These are phyloP conservation scores for Catostylus mosaicus DNA, from an alignment of 30 jellyfish, hydroid and myxozoan species.

Conservation along the genomic window DNA sequence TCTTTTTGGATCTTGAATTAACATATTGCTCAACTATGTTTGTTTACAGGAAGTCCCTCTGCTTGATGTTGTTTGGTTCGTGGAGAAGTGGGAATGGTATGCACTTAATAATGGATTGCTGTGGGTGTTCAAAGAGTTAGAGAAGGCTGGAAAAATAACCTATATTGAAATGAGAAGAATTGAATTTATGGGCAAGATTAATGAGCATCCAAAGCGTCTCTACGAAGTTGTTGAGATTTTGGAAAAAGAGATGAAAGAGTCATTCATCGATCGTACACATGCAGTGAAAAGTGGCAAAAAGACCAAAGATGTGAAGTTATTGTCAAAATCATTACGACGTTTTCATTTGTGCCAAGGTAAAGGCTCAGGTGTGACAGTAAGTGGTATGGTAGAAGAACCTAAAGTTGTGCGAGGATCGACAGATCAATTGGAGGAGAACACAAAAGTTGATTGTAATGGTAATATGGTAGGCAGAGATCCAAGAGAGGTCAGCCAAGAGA, in stretches of 20 bases:
- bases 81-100: constrained; percentile 75
- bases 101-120: constrained; percentile 46
- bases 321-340: constrained; percentile 27
- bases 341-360: neutral
- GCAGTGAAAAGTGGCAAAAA: constrained; percentile 19
- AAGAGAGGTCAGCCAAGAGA: too few species aligned
- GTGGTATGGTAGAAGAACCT: neutral
- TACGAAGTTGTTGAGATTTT: constrained; percentile 8
- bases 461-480: too few species aligned
- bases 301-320: constrained; percentile 13
- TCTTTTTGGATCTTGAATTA: too few species aligned
- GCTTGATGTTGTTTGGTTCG: constrained; percentile 71
- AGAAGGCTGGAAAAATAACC: constrained; percentile 43
- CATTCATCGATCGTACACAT: neutral
- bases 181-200: constrained; percentile 14
- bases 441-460: neutral
- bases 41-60: constrained; percentile 31
- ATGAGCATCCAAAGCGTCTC: constrained; percentile 10
- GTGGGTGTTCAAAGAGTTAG: constrained; percentile 75
- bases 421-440: neutral
- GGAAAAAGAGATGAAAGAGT: constrained; percentile 35
- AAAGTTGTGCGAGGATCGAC: neutral
- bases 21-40: neutral
- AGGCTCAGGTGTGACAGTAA: neutral
- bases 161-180: constrained; percentile 64